A percentile compares a stretch with the other conserved stretches of the same genome.
phyloP scores from a whole-genome alignment of 2,888 invertebrate genomes.

The Hirtodrosophila histrioides region DNA sequence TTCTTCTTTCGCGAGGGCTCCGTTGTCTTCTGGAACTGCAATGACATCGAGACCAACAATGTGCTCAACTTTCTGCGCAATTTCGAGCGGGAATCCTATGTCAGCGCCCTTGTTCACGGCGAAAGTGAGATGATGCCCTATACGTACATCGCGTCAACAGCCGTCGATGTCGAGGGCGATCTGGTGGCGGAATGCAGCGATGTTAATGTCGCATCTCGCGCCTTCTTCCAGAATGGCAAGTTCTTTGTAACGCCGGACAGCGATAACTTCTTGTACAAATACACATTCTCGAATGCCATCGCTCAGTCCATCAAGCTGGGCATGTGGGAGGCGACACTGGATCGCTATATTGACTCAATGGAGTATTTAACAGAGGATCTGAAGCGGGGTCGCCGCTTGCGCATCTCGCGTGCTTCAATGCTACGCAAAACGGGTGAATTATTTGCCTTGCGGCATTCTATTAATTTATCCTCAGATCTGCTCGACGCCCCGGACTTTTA shows the following conservation, averaged over 20 bases:
- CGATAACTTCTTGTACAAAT: conserved; percentile 91
- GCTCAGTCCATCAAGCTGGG: conserved; percentile 96
- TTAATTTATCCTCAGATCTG: conserved; percentile 97
- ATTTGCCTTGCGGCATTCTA: conserved; percentile 93
- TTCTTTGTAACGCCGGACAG: conserved; percentile 84
- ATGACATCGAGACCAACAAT: conserved; percentile 91
- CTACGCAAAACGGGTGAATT: conserved; percentile 93
- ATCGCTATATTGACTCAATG: conserved; percentile 92
- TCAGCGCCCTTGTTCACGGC: conserved; percentile 87
- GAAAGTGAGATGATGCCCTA: conserved; percentile 95
- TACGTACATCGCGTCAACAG: conserved; percentile 85
- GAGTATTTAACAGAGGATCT: conserved; percentile 92
- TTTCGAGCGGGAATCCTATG: conserved; percentile 90
- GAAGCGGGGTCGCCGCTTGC: conserved; percentile 89
- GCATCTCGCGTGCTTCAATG: conserved; percentile 86
- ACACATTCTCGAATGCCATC: conserved; percentile 97
- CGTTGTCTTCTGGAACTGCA: conserved; percentile 95
- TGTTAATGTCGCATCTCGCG: conserved; percentile 81
- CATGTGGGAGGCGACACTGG: conserved; percentile 95
- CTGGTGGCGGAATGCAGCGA: conserved; percentile 69
- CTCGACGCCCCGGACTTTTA: conserved; percentile 98
- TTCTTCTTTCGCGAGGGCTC: conserved; percentile 96
- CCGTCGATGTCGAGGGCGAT: conserved; percentile 83
- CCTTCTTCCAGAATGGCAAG: conserved; percentile 82
- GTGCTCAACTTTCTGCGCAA: conserved; percentile 89